phyloP scores from a whole-genome alignment of 2,113 vertebrate species.

The Engystomops pustulosus region DNA sequence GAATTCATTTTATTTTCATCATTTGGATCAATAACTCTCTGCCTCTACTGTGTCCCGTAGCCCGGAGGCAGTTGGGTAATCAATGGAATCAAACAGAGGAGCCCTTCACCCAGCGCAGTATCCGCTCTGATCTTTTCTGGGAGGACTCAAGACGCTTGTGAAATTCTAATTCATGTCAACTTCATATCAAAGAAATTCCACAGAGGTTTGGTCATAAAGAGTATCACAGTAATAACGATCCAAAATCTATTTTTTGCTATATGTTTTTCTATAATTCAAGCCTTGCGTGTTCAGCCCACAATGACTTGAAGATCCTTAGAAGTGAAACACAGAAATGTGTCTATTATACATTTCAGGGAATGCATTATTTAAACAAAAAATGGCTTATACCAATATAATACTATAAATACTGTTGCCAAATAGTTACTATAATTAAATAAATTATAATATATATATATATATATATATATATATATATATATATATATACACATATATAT shows the following conservation, averaged over 20 bases:
- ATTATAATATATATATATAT: not conserved
- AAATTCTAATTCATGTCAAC: constrained; percentile 88
- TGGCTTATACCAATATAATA: too few species aligned
- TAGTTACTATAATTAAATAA: not conserved
- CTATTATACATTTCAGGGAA: constrained; percentile 26
- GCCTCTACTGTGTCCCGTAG: constrained; percentile 70
- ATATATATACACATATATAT: too few species aligned
- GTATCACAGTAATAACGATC: constrained; percentile 72
- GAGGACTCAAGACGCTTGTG: constrained; percentile 75
- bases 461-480: not conserved
- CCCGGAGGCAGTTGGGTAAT: constrained; percentile 81
- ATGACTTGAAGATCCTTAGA: constrained; percentile 50
- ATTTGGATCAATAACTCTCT: constrained; percentile 83
- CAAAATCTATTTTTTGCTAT: constrained; percentile 73
- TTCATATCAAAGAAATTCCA: constrained; percentile 89
- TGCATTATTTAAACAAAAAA: not conserved
- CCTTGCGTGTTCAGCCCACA: constrained; percentile 49
- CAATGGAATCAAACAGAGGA: constrained; percentile 80
- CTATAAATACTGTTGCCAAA: not conserved
- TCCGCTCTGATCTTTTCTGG: constrained; percentile 81
- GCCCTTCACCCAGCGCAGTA: constrained; percentile 69
- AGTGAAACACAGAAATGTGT: constrained; percentile 37
- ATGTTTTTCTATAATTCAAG: constrained; percentile 58
- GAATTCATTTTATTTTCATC: constrained; percentile 86
- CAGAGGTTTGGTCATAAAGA: constrained; percentile 74